Conservation (phyloP, 2,888 invertebrate genomes). For the Cetonia aurata region DNA sequence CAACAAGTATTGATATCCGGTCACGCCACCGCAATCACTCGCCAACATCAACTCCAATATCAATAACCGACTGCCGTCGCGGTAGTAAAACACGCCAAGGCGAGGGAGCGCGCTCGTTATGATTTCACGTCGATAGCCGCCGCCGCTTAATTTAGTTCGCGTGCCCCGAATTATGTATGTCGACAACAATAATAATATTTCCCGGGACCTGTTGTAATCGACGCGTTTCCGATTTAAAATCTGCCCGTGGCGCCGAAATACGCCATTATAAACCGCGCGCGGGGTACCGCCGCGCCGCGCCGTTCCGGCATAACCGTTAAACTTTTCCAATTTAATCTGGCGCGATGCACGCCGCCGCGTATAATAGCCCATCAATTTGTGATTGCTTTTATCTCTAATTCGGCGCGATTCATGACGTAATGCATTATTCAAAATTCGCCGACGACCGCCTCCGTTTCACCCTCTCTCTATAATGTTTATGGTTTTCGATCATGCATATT, state of each 20-base stretch:
- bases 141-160: too few relatives aligned
- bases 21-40: conserved; percentile 49
- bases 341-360: conserved; percentile 48
- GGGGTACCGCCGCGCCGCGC: conserved; percentile 20
- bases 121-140: conserved; percentile 53
- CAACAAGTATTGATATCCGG: conserved; percentile 54
- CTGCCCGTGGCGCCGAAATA: conserved; percentile 3
- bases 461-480: conserved; percentile 51
- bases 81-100: conserved; percentile 39
- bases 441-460: neutral
- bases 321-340: conserved; percentile 65
- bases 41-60: neutral
- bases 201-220: conserved; percentile 2
- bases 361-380: conserved; percentile 61
- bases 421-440: conserved; percentile 52
- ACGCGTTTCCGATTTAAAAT: conserved; percentile 56
- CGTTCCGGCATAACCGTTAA: conserved; percentile 58
- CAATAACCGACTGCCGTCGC: neutral
- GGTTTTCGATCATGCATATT: conserved; percentile 53
- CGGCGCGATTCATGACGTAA: conserved; percentile 48
- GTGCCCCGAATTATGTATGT: too few relatives aligned
- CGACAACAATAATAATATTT: conserved; percentile 1
- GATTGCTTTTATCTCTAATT: conserved; percentile 61
- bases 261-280: neutral
- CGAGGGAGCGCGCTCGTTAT: conserved; percentile 45